These are phyloP conservation scores for Samia ricini DNA, from an alignment of 1,140 invertebrate genomes.

Conservation along the genomic window DNA sequence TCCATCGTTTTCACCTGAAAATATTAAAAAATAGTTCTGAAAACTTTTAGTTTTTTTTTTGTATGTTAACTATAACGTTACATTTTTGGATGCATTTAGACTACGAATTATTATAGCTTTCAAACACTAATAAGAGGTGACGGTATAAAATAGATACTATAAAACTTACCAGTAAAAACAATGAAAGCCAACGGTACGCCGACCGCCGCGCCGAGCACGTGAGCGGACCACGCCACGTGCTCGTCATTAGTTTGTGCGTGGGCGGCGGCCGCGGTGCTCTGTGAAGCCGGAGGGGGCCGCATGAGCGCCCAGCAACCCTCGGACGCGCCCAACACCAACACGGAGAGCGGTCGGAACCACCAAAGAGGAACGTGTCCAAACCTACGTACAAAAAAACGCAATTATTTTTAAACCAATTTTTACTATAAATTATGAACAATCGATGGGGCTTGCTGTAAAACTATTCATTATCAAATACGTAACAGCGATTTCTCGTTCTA, in stretches of 20 bases:
- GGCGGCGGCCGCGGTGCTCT: conserved; percentile 58
- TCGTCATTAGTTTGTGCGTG: conserved; percentile 48
- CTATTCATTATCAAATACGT: no score
- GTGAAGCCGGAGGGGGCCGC: conserved; percentile 72
- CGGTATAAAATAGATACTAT: not conserved
- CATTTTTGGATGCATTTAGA: no score
- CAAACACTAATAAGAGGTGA: not conserved
- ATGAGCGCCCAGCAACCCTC: conserved; percentile 55
- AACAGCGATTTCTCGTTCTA: no score
- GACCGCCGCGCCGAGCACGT: conserved; percentile 87
- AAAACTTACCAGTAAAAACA: conserved; percentile 78
- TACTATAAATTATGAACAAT: no score
- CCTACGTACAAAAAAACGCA: conserved; percentile 24
- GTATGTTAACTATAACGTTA: no score
- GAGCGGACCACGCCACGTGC: conserved; percentile 87
- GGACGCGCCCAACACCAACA: conserved; percentile 77
- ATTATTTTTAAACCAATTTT: not conserved
- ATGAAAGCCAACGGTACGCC: conserved; percentile 90
- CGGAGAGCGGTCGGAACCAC: conserved; percentile 74
- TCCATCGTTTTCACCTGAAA: conserved; percentile 49
- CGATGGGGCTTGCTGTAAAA: no score
- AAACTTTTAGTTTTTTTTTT: not conserved
- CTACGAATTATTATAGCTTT: not conserved
- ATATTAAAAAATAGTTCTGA: not conserved
- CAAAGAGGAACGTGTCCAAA: conserved; percentile 58